Base-by-base conservation (phyloP, 2,113 vertebrate species). In the Baryphthengus martii region DNA sequence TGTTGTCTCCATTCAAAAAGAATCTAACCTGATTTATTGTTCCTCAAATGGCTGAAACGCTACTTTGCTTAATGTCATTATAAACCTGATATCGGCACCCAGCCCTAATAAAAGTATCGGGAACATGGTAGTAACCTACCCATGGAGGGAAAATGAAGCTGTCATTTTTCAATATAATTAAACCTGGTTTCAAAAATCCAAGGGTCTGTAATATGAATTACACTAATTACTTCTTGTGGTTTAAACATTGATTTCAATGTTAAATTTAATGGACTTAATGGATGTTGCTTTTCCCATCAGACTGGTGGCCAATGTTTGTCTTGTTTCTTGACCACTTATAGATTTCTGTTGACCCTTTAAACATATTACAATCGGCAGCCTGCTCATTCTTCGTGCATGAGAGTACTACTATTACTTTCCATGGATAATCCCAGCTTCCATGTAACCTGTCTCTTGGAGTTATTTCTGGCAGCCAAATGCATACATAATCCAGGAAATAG, bases 261-360 rank as follows among this genome's bases (percentile, higher is more conserved):
- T 97, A 96, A 98, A 98, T 99, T 99, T 98, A 99, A 99, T 99
- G 98, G 98, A 98, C 98, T 99, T 99, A 99, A 99, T 99, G 99
- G 99, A 99, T 97, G 96, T 97, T 98, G 97, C 98, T 98, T 97
- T 98, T 98, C 97, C 98, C 98, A 98, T 98, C 98, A 98, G 98
- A 98, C 97, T 97, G 97, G 97, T 96, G 97, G 98, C 98, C 95
- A 84, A 98, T 98, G 98, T 98, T 98, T 97, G 98, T 98, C 98
- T 98, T 98, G 98, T 99, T 98, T 98, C 98, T 98, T 97, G 97
- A 98, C 98, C 98, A 96, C 78, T 97, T 98, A 98, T 98, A 97
- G 98, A 98, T 98, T 98, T 96, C 97, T 95, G 65, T 84, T 98
- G 98, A 97, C 97, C 98, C 98, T 98, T 98, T 98, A 98, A 99